phyloP scores from a whole-genome alignment of 2,113 vertebrate species.

The Phoxinus phoxinus region DNA sequence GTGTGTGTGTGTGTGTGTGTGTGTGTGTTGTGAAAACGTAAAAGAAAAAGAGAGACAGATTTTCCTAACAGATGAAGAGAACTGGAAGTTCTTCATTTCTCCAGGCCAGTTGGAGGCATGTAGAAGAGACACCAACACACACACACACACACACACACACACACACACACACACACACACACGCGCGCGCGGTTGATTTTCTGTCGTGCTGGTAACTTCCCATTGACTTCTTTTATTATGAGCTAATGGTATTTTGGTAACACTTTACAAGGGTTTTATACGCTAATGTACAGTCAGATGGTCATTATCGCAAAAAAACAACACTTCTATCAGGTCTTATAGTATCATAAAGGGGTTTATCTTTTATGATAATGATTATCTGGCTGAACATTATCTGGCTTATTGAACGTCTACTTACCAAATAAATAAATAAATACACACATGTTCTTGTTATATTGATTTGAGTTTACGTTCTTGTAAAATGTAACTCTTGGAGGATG shows the following conservation, averaged over 20 bases:
- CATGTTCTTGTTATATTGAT: neutral
- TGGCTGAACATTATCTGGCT: slow-evolving; percentile 9
- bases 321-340: neutral
- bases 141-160: neutral
- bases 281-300: neutral
- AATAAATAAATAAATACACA: slow-evolving; percentile 1
- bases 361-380: neutral
- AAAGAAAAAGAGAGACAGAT: slow-evolving; percentile 2
- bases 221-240: neutral
- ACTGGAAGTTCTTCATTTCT: slow-evolving; percentile 32
- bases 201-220: neutral
- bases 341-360: neutral
- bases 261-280: neutral
- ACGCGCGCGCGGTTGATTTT: neutral
- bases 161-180: neutral
- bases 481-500: neutral
- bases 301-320: neutral
- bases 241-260: neutral
- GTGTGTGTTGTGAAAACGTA: neutral
- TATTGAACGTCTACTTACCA: neutral
- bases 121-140: neutral
- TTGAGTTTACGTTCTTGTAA: neutral
- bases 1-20: too few relatives aligned
- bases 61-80: slow-evolving; percentile 26
- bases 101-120: neutral